Evolutionary conservation across 2,888 invertebrate genomes (phyloP).

Genomic region (Chloroclystis v-ata): DNA sequence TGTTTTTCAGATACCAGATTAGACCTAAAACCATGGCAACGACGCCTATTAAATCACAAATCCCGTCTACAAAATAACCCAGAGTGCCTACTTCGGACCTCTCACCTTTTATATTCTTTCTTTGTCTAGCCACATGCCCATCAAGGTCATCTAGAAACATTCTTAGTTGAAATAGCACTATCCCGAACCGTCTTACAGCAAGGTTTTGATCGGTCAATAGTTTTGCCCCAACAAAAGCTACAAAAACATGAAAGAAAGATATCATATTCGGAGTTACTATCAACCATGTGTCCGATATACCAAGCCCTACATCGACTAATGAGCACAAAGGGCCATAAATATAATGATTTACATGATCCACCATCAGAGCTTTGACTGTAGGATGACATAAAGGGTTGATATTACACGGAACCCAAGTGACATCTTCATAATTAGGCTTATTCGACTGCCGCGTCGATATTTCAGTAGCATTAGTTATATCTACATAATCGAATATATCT

Average conservation of each 20-base stretch:
- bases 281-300: slow-evolving; percentile 77
- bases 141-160: slow-evolving; percentile 92
- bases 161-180: slow-evolving; percentile 87
- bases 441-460: slow-evolving; percentile 45
- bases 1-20: slow-evolving; percentile 82
- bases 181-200: slow-evolving; percentile 83
- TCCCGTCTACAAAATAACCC: slow-evolving; percentile 90
- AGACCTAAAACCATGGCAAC: slow-evolving; percentile 84
- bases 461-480: slow-evolving; percentile 35
- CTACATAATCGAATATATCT: slow-evolving; percentile 53
- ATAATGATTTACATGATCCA: slow-evolving; percentile 91
- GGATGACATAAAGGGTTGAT: slow-evolving; percentile 87
- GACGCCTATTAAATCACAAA: slow-evolving; percentile 88
- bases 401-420: slow-evolving; percentile 81
- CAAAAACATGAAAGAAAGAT: slow-evolving; percentile 86
- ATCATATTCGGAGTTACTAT: slow-evolving; percentile 90
- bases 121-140: slow-evolving; percentile 89
- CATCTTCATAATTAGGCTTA: slow-evolving; percentile 66
- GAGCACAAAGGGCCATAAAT: slow-evolving; percentile 88
- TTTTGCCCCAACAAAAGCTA: slow-evolving; percentile 86
- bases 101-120: slow-evolving; percentile 86
- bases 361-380: slow-evolving; percentile 88
- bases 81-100: slow-evolving; percentile 87
- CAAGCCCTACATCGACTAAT: slow-evolving; percentile 81
- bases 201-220: slow-evolving; percentile 85